Conservation (phyloP, 2,888 invertebrate genomes). For the Acanthosepion pharaonis region DNA sequence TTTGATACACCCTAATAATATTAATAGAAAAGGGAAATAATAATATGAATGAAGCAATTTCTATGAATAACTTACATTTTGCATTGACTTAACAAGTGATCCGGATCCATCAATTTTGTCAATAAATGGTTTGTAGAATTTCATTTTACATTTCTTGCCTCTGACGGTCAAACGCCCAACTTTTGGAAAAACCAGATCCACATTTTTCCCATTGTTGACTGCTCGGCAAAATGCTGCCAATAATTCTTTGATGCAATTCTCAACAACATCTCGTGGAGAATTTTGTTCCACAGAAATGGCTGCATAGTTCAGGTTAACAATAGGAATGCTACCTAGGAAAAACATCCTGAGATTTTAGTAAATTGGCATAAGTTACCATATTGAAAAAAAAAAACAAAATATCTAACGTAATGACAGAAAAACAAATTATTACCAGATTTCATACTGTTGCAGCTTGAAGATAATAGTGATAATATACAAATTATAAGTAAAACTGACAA, state of each 20-base stretch:
- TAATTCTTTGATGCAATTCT: conserved; percentile 73
- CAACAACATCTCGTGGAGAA: conserved; percentile 73
- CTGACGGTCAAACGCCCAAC: conserved; percentile 73
- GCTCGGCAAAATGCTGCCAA: conserved; percentile 69
- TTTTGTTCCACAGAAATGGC: conserved; percentile 72
- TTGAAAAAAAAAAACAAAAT: too few relatives aligned
- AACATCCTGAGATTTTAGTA: background rate
- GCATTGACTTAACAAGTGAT: conserved; percentile 70
- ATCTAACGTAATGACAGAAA: too few relatives aligned
- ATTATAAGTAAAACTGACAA: too few relatives aligned
- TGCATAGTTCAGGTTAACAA: conserved; percentile 73
- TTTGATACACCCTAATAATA: too few relatives aligned
- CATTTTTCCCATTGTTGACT: conserved; percentile 68
- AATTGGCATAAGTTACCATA: background rate
- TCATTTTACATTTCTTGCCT: conserved; percentile 73
- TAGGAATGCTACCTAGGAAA: conserved; percentile 71
- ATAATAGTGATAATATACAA: too few relatives aligned
- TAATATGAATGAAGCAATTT: background rate
- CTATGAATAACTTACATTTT: conserved; percentile 69
- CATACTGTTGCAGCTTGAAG: too few relatives aligned
- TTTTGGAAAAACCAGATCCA: conserved; percentile 72
- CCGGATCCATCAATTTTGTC: conserved; percentile 73
- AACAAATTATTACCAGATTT: too few relatives aligned
- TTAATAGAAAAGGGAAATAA: background rate
- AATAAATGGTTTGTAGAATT: conserved; percentile 74